These are phyloP conservation scores for Euleptes europaea DNA, from an alignment of 2,113 vertebrate species.

Conservation along the genomic window DNA sequence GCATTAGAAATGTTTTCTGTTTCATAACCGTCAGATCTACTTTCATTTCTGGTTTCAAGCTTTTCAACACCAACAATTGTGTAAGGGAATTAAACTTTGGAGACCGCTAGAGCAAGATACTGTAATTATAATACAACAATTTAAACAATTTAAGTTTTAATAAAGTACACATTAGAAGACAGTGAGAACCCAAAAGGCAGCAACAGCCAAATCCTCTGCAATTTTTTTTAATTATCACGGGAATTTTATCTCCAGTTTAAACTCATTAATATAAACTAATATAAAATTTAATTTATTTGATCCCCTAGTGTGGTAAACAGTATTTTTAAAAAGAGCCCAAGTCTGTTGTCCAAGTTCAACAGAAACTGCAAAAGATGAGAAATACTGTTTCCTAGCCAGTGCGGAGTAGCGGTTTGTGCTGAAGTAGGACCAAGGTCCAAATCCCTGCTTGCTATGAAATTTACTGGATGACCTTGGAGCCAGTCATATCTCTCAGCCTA, in stretches of 20 bases:
- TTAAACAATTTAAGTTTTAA: background rate
- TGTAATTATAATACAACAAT: background rate
- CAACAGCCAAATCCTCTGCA: background rate
- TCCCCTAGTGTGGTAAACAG: background rate
- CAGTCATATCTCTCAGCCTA: too few relatives aligned
- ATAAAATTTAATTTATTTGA: background rate
- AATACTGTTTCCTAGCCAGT: background rate
- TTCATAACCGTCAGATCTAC: background rate
- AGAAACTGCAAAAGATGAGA: background rate
- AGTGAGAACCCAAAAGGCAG: background rate
- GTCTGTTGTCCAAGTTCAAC: background rate
- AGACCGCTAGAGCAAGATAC: background rate
- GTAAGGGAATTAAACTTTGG: background rate
- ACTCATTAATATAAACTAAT: background rate
- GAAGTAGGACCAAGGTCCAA: too few relatives aligned
- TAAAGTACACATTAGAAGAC: background rate
- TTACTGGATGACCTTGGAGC: too few relatives aligned
- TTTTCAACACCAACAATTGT: background rate
- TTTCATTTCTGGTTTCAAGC: background rate
- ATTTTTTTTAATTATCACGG: background rate
- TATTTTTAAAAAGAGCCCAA: background rate
- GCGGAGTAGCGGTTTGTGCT: too few relatives aligned
- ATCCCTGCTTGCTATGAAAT: too few relatives aligned
- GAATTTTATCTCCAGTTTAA: background rate
- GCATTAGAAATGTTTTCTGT: background rate